Base-by-base conservation (phyloP, 2,113 vertebrate species). In the Copsychus sechellarum region DNA sequence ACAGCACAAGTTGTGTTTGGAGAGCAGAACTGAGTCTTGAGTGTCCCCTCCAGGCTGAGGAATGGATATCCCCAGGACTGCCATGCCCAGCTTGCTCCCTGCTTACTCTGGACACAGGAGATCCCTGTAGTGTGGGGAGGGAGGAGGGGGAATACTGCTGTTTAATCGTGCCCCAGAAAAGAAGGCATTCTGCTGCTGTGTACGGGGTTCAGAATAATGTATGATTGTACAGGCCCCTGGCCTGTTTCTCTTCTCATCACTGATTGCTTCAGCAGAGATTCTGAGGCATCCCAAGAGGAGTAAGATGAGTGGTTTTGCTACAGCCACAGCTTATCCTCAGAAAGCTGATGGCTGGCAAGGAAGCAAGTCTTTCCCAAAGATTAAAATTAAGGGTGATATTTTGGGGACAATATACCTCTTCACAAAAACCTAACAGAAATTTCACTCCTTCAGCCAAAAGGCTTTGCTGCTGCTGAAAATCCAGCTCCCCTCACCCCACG, bases 1-100 rank as follows among this genome's bases (percentile, higher is more conserved):
- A 81, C 0, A 18, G 28, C 60, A 50, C 8, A 11, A 4, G 23
- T 6, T 42, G n/a, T 28, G 12, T 43, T 42, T 81, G 77, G 60
- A n/a, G 29, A 79, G 20, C 5, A 4, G 13, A 65, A 20, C 14
- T n/a, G 51, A 62, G 40, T 3, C 31, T 14, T 0, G 0, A 23
- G 28, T 20, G 43, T 78, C 45, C 36, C n/a, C 51, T 71, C 73
- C 64, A 14, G 42, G 28, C 26, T 84, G 60, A n/a, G 42, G 34
- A 66, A 38, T 1, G 4, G 34, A 26, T 1, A 8, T 1, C 40
- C 5, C 12, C 31, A 36, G 51, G 23, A 33, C 25, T 34, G 24
- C 24, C 0, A 0, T 16, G 47, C 42, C 57, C 65, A 48, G 60
- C 13, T 13, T 2, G 0, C 23, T 87, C 78, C 56, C 23, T 21